Evolutionary conservation across 2,113 vertebrate genomes (phyloP).

Genomic region (Agelaius tricolor): DNA sequence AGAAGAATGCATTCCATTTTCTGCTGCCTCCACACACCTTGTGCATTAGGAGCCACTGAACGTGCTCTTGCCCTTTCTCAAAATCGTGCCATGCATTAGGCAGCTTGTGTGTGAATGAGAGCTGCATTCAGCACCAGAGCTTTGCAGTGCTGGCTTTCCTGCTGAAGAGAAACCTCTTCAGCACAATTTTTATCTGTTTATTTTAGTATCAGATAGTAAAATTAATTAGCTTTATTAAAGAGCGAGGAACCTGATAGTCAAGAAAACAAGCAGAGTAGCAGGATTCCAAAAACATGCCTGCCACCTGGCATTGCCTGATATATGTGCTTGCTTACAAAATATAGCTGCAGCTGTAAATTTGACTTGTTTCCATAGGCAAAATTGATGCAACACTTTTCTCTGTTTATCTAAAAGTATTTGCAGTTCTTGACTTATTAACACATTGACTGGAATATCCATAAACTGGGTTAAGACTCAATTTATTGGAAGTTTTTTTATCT

Average conservation of each 20-base stretch:
- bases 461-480: background rate
- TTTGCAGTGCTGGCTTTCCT: background rate
- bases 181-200: background rate
- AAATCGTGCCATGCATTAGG: background rate
- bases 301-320: conserved; percentile 10
- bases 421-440: conserved; percentile 23
- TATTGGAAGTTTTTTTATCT: background rate
- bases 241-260: conserved; percentile 2
- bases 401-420: conserved; percentile 40
- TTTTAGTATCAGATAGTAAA: conserved; percentile 18
- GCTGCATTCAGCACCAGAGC: background rate
- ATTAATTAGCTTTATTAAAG: conserved; percentile 49
- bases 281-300: conserved; percentile 23
- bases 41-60: background rate
- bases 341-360: conserved; percentile 30
- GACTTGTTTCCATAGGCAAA: conserved; percentile 27
- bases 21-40: background rate
- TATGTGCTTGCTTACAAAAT: background rate
- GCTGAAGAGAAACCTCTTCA: background rate
- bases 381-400: background rate
- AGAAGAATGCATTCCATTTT: background rate
- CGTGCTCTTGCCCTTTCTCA: background rate
- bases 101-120: background rate
- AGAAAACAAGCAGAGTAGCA: conserved; percentile 12
- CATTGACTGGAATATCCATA: background rate